Evolutionary conservation across 1,140 invertebrate genomes (phyloP), one percentile per base, ranked within the genome.

Genomic region (Heliothis virescens): DNA sequence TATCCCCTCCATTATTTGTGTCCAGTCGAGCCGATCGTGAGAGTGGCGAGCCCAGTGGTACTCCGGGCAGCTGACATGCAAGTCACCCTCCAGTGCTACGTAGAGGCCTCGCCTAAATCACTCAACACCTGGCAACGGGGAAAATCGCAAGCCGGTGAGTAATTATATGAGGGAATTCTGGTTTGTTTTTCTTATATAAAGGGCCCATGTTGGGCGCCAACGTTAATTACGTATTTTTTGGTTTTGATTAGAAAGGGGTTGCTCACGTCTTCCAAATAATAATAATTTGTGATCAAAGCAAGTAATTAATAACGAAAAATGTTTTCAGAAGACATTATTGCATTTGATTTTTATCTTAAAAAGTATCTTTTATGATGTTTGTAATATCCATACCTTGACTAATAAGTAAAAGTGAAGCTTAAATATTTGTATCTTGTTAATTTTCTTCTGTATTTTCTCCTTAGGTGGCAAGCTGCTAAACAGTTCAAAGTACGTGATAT

Each of bases 71-170:
- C 96, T 16, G 97, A 96, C 79, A 97, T 96, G 90, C 96, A 98
- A 88, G 97, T 98, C 10, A 95, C 96, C 12, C 93, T 98, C 16
- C 96, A 98, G 86, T 98, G 98, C 90, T 96, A 96, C 87, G 97
- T 98, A 1, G 97, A 98, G 94, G 97, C 98, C 1, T 98, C 97
- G 41, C 98, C 98, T 9, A 97, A 96, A 83, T 97, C 98, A 4
- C 96, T 98, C 90, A 97, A 98, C 88, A 97, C 96, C 76, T 98
- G 98, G 98, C 96, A 97, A 86, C 96, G 96, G 75, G 96, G 97
- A 80, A 92, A 92, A 80, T 89, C 91, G 29, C 87, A 90, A 77
- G 47, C 83, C 10, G 86, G 87, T 90, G 71, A 81, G 82, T 76
- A 26, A 78, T 26, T 21, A 41, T 13, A 48, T 4, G 2, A 18